These are phyloP conservation scores for Leptocoma aspasia DNA, from an alignment of 2,113 vertebrate species.

Conservation along the genomic window DNA sequence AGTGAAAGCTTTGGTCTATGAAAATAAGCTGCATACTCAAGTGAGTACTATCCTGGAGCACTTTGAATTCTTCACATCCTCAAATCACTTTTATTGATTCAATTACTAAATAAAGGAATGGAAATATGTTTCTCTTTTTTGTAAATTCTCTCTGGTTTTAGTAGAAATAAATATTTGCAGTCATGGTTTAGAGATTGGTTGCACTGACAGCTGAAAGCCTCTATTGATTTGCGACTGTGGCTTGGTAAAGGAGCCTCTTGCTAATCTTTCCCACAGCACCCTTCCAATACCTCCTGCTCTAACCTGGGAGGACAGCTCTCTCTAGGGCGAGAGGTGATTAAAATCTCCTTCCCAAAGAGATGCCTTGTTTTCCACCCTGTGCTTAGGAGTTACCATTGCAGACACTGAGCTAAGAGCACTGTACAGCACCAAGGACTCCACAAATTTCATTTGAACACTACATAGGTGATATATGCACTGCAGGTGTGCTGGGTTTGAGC, in stretches of 20 bases:
- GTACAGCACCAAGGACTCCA: neutral
- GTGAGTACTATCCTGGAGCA: neutral
- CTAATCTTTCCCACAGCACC: neutral
- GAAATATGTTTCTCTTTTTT: slow-evolving; percentile 36
- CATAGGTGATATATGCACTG: neutral
- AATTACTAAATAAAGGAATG: slow-evolving; percentile 42
- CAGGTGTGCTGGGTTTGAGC: neutral
- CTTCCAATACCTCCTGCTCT: neutral
- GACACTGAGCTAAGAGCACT: neutral
- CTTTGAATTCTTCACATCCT: slow-evolving; percentile 13
- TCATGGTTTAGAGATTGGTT: slow-evolving; percentile 35
- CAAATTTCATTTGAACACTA: neutral
- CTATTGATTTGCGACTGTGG: slow-evolving; percentile 1
- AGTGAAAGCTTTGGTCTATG: neutral
- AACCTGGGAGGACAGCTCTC: slow-evolving; percentile 9
- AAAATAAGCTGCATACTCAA: slow-evolving; percentile 30
- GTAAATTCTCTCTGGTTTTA: slow-evolving; percentile 25
- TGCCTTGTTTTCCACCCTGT: neutral
- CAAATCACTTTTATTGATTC: slow-evolving; percentile 53
- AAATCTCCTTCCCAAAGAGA: neutral
- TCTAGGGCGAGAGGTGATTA: slow-evolving; percentile 4
- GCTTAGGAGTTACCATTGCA: neutral
- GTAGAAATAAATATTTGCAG: slow-evolving; percentile 28
- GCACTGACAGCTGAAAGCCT: slow-evolving; percentile 38
- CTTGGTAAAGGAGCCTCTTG: neutral